Evolutionary conservation across 37 sponge, comb jelly and placozoan species (phyloP), one percentile per base, ranked within the genome.

Genomic region (Cliona cf. orientalis): DNA sequence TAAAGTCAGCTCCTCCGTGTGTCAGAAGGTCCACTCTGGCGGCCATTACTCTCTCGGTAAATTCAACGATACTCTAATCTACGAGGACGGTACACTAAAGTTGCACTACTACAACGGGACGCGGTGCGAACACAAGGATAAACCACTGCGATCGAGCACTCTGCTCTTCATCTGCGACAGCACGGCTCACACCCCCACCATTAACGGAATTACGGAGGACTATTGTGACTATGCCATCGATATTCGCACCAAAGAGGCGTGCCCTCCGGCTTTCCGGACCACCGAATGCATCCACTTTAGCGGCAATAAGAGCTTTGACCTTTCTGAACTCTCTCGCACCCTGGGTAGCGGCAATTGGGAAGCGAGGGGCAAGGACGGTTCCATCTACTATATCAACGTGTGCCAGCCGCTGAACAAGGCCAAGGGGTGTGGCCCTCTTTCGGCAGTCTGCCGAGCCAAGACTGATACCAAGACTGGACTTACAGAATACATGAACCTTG

Each of bases 141-240:
- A 1, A 14, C 35, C 73, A 29, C 26, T 37, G 0, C 38, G 92
- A 1, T 79, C 62, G 44, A 79, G 80, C 5, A 83, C 84, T 9
- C 25, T 91, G 19, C 59, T 78, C 35, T 87, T 91, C 41, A 37
- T 71, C 41, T 91, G 92, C 29, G 87, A 91, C 65, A 78, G 79
- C 32, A 26, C 34, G 0, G 80, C 84, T 12, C 80, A 66, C 32
- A 35, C 35, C 0, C 63, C 84, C 0, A 44, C 36, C 2, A 43
- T 91, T 3, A 46, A 34, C 19, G 64, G 59, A 36, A 71, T 91
- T 12, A 74, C 66, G 0, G 92, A 91, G 66, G 37, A 45, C 43
- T 76, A 82, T 58, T 91, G 92, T 46, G 41, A 82, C 31, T 91
- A 91, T 45, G 65, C 74, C 17, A 79, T 86, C 29, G 80, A 84